Conservation (phyloP, 2,888 invertebrate species). For the Mayetiola destructor region DNA sequence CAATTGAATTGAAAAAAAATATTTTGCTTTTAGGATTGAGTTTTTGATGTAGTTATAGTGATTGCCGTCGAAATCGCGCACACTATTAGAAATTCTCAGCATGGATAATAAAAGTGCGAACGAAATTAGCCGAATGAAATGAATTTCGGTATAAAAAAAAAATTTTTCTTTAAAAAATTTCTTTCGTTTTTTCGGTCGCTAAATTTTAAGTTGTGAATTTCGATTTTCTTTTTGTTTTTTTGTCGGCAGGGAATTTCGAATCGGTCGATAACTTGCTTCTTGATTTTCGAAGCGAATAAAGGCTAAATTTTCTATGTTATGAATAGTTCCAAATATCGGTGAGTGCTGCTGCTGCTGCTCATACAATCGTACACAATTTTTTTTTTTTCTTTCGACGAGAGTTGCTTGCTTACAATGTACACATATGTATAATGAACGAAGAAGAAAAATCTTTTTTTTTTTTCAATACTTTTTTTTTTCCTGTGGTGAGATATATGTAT, state of each 20-base stretch:
- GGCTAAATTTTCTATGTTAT: not conserved
- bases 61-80: not conserved
- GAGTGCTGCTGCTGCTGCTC: too few species aligned
- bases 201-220: too few species aligned
- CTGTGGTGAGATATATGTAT: conserved; percentile 14
- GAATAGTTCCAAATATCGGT: conserved; percentile 7
- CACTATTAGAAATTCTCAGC: not conserved
- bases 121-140: not conserved
- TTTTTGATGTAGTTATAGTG: not conserved
- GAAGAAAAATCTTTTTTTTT: conserved; percentile 1
- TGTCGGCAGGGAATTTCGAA: not conserved
- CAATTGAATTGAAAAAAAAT: too few species aligned
- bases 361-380: conserved; percentile 6
- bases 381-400: too few species aligned
- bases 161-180: not conserved
- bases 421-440: conserved; percentile 12
- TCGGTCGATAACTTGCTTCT: too few species aligned
- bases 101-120: conserved; percentile 3
- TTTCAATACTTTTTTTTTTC: too few species aligned
- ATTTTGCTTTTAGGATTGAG: too few species aligned
- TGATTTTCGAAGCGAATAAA: not conserved
- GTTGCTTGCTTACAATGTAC: conserved; percentile 10
- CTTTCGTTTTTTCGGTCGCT: not conserved
- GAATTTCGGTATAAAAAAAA: not conserved
- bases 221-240: not conserved